phyloP scores from a whole-genome alignment of 2,888 invertebrate species.

The Herminia tarsipennalis region DNA sequence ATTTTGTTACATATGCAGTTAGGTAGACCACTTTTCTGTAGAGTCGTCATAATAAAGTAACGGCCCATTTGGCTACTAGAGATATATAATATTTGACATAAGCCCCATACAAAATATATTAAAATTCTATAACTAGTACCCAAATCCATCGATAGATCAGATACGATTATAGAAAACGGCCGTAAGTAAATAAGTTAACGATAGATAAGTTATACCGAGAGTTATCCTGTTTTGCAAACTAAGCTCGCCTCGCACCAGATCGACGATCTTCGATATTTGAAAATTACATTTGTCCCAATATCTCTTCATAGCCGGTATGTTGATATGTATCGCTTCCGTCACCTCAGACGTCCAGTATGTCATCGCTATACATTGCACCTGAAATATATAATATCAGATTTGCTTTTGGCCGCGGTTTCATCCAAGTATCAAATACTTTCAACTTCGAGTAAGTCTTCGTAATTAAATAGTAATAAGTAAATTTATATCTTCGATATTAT shows the following conservation, averaged over 20 bases:
- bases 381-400: slow-evolving; percentile 7
- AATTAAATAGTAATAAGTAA: no score
- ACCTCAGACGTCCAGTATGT: slow-evolving; percentile 96
- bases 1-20: no score
- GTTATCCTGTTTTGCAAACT: slow-evolving; percentile 95
- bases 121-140: no score
- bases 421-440: neutral
- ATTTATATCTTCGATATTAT: no score
- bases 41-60: no score
- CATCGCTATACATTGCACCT: slow-evolving; percentile 92
- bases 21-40: no score
- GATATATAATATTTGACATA: no score
- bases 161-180: no score
- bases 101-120: no score
- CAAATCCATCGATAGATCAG: no score
- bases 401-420: neutral
- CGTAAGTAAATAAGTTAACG: no score
- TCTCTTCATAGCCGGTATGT: slow-evolving; percentile 80
- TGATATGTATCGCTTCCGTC: slow-evolving; percentile 90
- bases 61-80: no score
- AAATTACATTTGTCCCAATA: slow-evolving; percentile 90
- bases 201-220: slow-evolving; percentile 89
- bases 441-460: neutral
- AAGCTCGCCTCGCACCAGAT: slow-evolving; percentile 94
- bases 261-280: slow-evolving; percentile 93